Conservation (phyloP, 2,113 vertebrate genomes). For the Polypterus senegalus region DNA sequence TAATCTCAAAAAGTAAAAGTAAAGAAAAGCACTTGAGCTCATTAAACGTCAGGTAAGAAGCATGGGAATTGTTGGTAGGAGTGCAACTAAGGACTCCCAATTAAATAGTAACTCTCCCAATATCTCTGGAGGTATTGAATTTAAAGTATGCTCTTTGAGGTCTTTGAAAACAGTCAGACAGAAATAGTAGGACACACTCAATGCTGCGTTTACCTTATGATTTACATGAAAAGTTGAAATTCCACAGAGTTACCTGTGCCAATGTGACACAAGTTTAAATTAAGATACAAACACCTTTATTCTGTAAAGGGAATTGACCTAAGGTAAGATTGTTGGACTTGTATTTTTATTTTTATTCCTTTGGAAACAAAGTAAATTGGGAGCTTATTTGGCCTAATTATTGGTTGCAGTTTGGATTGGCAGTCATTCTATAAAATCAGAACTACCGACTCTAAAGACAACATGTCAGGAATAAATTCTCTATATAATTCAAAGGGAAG, state of each 20-base stretch:
- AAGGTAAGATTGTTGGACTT: not conserved
- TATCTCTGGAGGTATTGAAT: conserved; percentile 12
- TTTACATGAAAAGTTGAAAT: conserved; percentile 12
- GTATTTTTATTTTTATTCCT: conserved; percentile 6
- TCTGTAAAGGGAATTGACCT: conserved; percentile 1
- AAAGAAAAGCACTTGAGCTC: not conserved
- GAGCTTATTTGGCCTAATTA: not conserved
- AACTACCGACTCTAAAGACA: not conserved
- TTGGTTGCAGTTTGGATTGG: not conserved
- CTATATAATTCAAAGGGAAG: conserved; percentile 37
- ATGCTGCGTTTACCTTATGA: conserved; percentile 16
- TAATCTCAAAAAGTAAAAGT: too few relatives aligned
- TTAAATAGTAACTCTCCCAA: conserved; percentile 14
- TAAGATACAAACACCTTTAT: not conserved
- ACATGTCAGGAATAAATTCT: conserved; percentile 20
- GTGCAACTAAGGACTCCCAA: conserved; percentile 13
- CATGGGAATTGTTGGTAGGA: conserved; percentile 5
- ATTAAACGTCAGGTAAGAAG: conserved; percentile 13
- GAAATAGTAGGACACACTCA: conserved; percentile 7
- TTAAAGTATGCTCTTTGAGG: conserved; percentile 14
- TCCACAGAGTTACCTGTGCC: conserved; percentile 12
- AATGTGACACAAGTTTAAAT: not conserved
- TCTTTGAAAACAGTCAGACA: conserved; percentile 16
- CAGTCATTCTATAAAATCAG: not conserved
- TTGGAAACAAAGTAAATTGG: not conserved